Base-by-base conservation (phyloP, 2,113 vertebrate genomes). In the Ictalurus punctatus region DNA sequence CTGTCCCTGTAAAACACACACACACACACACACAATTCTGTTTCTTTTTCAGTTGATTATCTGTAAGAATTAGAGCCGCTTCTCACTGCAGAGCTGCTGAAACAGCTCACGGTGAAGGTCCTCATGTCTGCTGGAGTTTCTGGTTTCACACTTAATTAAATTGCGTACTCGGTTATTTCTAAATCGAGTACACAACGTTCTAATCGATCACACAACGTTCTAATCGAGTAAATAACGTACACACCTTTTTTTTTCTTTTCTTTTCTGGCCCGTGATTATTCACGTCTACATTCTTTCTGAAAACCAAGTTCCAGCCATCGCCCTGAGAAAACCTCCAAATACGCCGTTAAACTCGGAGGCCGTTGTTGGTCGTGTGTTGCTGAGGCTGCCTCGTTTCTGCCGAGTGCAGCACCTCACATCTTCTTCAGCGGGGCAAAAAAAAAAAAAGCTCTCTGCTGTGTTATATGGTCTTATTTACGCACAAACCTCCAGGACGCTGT, bases 1-100 rank as follows among this genome's bases (percentile, higher is more conserved):
- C 89, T 30, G 19, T 91, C 91, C 84, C 91, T 92, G 88, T 2
- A 84, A 86, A 80, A 25, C 52, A 86, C 8, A 80, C 27, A 30
- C 16, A 10, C 27, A 30, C 27, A 81, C n/a, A 34, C 44, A 2
- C 14, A 1, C 1, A 6, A 8, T 23, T 27, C 76, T 27, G 21
- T 52, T 79, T n/a, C 23, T 27, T 52, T 73, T 73, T 73, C 34
- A 73, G 16, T 40, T 40, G n/a, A 69, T 16, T 65, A 65, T 27
- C 21, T 63, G 59, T 67, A 30, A n/a, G 27, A 67, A n/a, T 67
- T n/a, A n/a, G 12, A 67, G 65, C 65, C 27, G 9, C 9, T 4
- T 67, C 27, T 27, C 27, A 27, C 3, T n/a, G n/a, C 65, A n/a
- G 25, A n/a, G 25, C 65, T 14, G 65, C 65, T 67, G 27, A 27